A percentile compares a stretch with the other conserved stretches of the same genome.
Conservation (phyloP, 1,140 invertebrate genomes). For the Telenomus remus region DNA sequence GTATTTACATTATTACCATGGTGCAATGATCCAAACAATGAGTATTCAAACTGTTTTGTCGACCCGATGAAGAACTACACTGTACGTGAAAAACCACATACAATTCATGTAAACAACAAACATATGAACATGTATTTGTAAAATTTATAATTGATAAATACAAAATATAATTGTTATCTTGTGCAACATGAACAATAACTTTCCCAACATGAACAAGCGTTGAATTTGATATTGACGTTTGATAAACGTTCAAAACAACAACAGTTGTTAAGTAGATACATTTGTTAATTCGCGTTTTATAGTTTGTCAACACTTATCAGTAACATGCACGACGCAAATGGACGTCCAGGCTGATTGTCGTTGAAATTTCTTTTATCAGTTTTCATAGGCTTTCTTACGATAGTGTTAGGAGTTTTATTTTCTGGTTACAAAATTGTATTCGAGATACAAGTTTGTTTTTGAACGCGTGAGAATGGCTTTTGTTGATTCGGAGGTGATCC, state of each 20-base stretch:
- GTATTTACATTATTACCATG: slow-evolving; percentile 44
- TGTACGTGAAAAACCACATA: slow-evolving; percentile 32
- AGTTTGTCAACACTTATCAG: slow-evolving; percentile 38
- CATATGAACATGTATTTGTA: slow-evolving; percentile 32
- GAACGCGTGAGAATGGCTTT: slow-evolving; percentile 47
- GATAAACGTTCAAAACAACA: slow-evolving; percentile 22
- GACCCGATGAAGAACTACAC: slow-evolving; percentile 5
- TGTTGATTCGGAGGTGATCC: slow-evolving; percentile 31
- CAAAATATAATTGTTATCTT: slow-evolving; percentile 1
- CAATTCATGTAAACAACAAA: background rate
- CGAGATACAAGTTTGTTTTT: slow-evolving; percentile 25
- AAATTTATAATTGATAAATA: slow-evolving; percentile 33
- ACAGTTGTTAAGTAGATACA: slow-evolving; percentile 18
- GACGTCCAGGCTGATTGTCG: slow-evolving; percentile 7
- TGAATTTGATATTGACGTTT: slow-evolving; percentile 16
- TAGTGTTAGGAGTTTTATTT: background rate
- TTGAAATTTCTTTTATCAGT: background rate
- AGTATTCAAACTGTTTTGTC: slow-evolving; percentile 33
- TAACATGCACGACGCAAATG: slow-evolving; percentile 7
- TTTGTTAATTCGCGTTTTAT: slow-evolving; percentile 22
- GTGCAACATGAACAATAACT: slow-evolving; percentile 18
- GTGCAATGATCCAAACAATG: slow-evolving; percentile 42
- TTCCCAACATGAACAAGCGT: slow-evolving; percentile 32
- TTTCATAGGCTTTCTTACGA: slow-evolving; percentile 3
- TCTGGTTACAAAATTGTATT: slow-evolving; percentile 36